Conservation (phyloP, 2,888 invertebrate species). For the Tetragnatha montana region DNA sequence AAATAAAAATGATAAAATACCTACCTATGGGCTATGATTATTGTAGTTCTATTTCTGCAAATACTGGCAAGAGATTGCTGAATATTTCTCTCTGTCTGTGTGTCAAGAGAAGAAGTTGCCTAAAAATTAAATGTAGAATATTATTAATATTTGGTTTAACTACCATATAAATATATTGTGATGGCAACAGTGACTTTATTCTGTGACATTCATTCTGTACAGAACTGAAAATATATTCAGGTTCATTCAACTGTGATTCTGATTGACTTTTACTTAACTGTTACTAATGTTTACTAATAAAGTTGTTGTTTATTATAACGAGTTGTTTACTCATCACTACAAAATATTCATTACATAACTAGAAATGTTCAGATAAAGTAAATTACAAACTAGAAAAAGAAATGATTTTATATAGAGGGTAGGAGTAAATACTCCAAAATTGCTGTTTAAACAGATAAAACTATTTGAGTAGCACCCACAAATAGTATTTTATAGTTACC, state of each 20-base stretch:
- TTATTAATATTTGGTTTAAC: background rate
- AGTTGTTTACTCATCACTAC: too few species aligned
- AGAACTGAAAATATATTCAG: too few species aligned
- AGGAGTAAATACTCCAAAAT: background rate
- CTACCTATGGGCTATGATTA: slow-evolving; percentile 91
- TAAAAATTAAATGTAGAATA: slow-evolving; percentile 14
- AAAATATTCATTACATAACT: background rate
- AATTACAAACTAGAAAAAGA: background rate
- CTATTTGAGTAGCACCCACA: background rate
- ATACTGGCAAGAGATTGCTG: slow-evolving; percentile 86
- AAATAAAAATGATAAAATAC: background rate
- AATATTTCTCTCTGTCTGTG: slow-evolving; percentile 93
- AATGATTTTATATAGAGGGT: background rate
- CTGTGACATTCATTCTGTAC: too few species aligned
- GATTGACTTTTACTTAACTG: too few species aligned
- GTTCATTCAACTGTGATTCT: too few species aligned
- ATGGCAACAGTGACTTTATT: too few species aligned
- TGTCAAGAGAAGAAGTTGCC: slow-evolving; percentile 93
- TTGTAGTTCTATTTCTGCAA: slow-evolving; percentile 90
- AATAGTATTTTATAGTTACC: slow-evolving; percentile 76
- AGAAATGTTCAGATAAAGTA: too few species aligned
- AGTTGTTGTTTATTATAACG: too few species aligned
- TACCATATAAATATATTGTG: background rate
- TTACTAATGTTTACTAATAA: too few species aligned
- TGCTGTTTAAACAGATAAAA: background rate